These are phyloP conservation scores for Chaunax sp. DNA, from an alignment of 2,797 vertebrate genomes.

Conservation along the genomic window DNA sequence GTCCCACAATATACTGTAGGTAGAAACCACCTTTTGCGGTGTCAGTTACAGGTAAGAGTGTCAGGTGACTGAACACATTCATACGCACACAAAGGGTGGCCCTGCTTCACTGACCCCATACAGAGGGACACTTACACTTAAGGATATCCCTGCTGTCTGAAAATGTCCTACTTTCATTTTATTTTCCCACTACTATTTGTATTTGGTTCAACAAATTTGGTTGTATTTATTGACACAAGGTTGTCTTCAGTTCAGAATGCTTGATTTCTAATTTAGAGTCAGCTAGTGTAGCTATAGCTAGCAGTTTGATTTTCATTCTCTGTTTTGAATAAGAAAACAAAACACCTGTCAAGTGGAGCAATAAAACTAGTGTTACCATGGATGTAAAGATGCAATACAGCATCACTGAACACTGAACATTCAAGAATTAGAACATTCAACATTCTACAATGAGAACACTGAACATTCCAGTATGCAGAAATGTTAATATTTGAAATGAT, in stretches of 20 bases:
- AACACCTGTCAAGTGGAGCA: no score
- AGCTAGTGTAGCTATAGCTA: no score
- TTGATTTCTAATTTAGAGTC: background rate
- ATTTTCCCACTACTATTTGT: conserved; percentile 4
- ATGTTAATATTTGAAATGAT: no score
- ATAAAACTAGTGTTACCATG: no score
- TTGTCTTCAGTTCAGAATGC: background rate
- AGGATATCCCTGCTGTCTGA: conserved; percentile 27
- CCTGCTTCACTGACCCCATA: conserved; percentile 24
- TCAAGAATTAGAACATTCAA: no score
- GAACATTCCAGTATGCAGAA: no score
- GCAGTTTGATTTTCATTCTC: no score
- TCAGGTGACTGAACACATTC: conserved; percentile 34
- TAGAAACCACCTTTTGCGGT: background rate
- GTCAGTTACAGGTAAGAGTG: conserved; percentile 29
- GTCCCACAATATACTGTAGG: background rate
- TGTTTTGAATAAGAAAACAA: no score
- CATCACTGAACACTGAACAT: no score
- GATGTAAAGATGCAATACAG: no score
- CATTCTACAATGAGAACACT: no score
- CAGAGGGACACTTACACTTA: conserved; percentile 18
- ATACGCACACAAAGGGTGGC: conserved; percentile 15
- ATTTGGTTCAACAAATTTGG: background rate
- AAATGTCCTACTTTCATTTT: conserved; percentile 32
- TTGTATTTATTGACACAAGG: background rate